Evolutionary conservation across 2,797 vertebrate genomes (phyloP), one percentile per base, ranked within the genome.

Genomic region (Valencia hispanica): DNA sequence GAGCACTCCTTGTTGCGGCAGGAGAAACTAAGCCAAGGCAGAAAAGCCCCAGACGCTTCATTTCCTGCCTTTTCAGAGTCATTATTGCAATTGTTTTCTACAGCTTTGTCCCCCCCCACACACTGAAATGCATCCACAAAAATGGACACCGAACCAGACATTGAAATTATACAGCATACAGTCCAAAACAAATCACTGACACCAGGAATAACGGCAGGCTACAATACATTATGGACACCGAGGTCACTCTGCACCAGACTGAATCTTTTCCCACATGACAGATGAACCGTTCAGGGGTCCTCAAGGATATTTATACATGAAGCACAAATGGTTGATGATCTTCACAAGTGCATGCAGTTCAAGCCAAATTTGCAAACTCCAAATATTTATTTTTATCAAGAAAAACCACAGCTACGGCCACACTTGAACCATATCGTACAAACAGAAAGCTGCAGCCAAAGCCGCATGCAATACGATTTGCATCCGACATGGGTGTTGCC

Each of bases 121-220:
- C 79, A 79, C 80, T 74, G 68, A 89, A 87, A 84, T 41, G 61
- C 71, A 78, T 84, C 78, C 88, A 91, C 82, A 79, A 91, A 94
- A 92, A 91, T 71, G 84, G 78, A 91, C 78, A 65, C 88, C 77
- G 77, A 73, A 91, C 90, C 81, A 96, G 95, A 96, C 95, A 91
- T 82, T 87, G 90, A 94, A 96, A 95, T 96, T 95, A 95, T 87
- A 96, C 73, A 66, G 87, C 86, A 70, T 53, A 10, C 4, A 1
- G 48, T 94, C 95, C 95, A 96, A 95, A 79, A 92, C 87, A 94
- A 94, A 94, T 89, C 86, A 73, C 71, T 79, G 73, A 81, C 82
- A 92, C 92, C 85, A 93, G 83, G 87, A 95, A 94, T 95, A 95
- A 92, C 75, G 36, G 68, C 47, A 78, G 87, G 85, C 86, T 70